Base-by-base conservation (phyloP, 2,888 invertebrate genomes). In the Antitype chi region DNA sequence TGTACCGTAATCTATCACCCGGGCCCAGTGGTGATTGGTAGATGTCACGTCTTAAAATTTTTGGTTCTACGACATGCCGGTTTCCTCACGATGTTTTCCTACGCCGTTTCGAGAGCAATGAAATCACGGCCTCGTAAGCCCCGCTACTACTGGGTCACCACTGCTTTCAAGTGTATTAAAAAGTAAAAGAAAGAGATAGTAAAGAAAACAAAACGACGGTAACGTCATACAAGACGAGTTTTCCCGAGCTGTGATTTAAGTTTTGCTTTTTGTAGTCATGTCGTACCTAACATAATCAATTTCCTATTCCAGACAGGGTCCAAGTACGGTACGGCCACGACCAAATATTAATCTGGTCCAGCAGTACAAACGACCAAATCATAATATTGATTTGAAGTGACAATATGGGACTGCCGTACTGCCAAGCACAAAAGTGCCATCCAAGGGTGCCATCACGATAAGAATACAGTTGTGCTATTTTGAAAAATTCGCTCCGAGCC, bases 391-490 rank as follows among this genome's bases (percentile, higher is more conserved):
- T 17, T 1, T 15, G 6, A 32, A 32, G 32, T 20, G 32, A n/a
- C 43, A 17, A 13, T 47, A 55, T n/a, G 1, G 28, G 17, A 13
- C 4, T 43, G 9, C 68, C 43, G 3, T 20, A 25, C 13, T 20
- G 25, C 20, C 25, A 25, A 25, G 11, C 20, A 20, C n/a, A 32
- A 64, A n/a, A 63, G 2, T 64, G 13, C 3, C 32, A 20, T 63
- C 3, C 32, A 20, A 49, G n/a, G 17, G 5, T 28, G 13, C n/a
- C 20, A 8, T 69, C 25, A 25, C 28, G 47, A 32, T n/a, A 63
- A n/a, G 28, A n/a, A 66, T 32, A 63, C 28, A 70, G 17, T 49
- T 11, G 32, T 52, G 67, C 15, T 71, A 25, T 38, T 66, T 38
- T 52, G 20, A 32, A 38, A 71, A 17, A 25, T 49, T 71, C 9